Conservation (phyloP, 2,113 vertebrate species). For the Tragulus kanchil region DNA sequence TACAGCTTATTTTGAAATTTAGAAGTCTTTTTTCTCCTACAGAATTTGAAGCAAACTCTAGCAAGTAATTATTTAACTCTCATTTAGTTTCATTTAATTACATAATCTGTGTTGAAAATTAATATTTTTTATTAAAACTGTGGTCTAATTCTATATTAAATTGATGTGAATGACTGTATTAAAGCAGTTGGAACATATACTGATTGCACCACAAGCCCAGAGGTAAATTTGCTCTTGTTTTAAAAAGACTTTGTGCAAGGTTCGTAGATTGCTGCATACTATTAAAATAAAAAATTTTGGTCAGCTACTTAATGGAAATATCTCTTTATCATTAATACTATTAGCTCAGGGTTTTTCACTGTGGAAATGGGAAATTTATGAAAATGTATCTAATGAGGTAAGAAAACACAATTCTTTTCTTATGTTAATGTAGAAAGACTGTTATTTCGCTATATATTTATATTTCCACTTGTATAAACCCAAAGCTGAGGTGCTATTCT, state of each 20-base stretch:
- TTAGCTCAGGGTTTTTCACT: not conserved
- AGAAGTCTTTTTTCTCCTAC: not conserved
- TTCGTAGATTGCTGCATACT: not conserved
- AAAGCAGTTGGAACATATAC: not conserved
- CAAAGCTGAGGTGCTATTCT: not conserved
- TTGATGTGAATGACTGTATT: not conserved
- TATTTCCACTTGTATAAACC: not conserved
- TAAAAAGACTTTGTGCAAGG: not conserved
- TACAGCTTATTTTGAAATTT: not conserved
- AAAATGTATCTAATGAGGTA: not conserved
- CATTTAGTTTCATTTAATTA: not conserved
- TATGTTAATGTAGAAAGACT: not conserved
- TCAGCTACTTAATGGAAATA: not conserved
- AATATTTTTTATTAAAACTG: not conserved
- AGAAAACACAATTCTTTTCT: not conserved
- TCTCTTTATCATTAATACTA: not conserved
- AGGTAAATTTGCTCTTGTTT: not conserved
- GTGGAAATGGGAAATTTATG: not conserved
- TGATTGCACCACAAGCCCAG: not conserved
- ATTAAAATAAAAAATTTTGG: not conserved
- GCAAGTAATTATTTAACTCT: not conserved
- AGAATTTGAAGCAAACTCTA: not conserved
- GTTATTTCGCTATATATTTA: not conserved
- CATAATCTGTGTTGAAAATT: not conserved
- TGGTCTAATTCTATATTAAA: not conserved